A percentile compares a stretch with the other conserved stretches of the same genome.
phyloP scores from a whole-genome alignment of 2,888 invertebrate species.

The Mesochorus sp. region DNA sequence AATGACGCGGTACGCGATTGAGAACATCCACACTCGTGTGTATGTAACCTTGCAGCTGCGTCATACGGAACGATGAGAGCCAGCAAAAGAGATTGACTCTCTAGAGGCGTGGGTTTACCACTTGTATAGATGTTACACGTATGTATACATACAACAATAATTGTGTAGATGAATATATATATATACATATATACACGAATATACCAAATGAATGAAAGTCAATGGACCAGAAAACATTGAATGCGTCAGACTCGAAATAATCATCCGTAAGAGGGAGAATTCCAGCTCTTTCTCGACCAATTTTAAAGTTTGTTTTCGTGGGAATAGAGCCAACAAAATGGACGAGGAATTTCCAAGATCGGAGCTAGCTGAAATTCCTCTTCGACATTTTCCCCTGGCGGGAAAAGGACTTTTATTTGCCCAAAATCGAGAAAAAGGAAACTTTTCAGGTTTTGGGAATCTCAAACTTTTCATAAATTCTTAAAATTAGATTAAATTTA shows the following conservation, averaged over 20 bases:
- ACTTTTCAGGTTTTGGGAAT: too few species aligned
- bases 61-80: conserved; percentile 21
- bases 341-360: too few species aligned
- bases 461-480: too few species aligned
- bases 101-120: conserved; percentile 1
- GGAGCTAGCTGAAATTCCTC: too few species aligned
- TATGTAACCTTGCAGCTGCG: conserved; percentile 45
- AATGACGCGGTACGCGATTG: conserved; percentile 42
- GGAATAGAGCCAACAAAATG: too few species aligned
- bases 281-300: not conserved
- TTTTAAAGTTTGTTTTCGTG: not conserved
- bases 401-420: too few species aligned
- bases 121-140: too few species aligned
- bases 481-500: too few species aligned
- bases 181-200: not conserved
- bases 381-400: too few species aligned
- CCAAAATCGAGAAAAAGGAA: too few species aligned
- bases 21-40: conserved; percentile 17
- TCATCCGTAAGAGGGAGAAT: conserved; percentile 16
- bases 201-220: conserved; percentile 30
- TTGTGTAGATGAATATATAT: not conserved
- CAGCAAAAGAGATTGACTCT: conserved; percentile 43
- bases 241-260: conserved; percentile 25
- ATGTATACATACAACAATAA: conserved; percentile 23
- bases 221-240: conserved; percentile 45